phyloP scores from a whole-genome alignment of 1,140 invertebrate genomes.

The Drosophila tani region DNA sequence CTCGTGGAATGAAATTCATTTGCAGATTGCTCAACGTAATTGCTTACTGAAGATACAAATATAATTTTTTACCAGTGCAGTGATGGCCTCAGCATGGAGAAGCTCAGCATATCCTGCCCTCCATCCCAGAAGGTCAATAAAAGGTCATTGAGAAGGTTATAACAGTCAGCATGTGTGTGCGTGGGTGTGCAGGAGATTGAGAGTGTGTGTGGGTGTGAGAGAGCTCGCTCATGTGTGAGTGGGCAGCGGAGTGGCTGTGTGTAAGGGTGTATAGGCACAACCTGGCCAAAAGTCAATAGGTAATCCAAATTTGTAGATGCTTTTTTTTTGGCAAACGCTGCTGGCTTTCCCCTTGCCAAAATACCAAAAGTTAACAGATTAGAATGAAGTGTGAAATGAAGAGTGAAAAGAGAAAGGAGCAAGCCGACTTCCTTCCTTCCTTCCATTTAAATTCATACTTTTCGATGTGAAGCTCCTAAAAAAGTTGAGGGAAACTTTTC shows the following conservation, averaged over 20 bases:
- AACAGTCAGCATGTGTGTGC: slow-evolving; percentile 30
- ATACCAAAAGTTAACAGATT: slow-evolving; percentile 67
- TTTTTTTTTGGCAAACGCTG: slow-evolving; percentile 44
- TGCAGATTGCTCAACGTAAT: background rate
- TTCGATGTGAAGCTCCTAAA: background rate
- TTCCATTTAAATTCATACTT: slow-evolving; percentile 19
- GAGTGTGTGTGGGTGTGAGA: slow-evolving; percentile 17
- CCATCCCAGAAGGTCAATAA: slow-evolving; percentile 69
- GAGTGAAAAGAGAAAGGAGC: slow-evolving; percentile 18
- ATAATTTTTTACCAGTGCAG: background rate
- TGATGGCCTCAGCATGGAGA: slow-evolving; percentile 14
- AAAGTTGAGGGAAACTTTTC: slow-evolving; percentile 29
- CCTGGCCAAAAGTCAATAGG: slow-evolving; percentile 67
- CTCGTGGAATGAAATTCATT: too few relatives aligned
- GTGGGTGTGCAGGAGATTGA: slow-evolving; percentile 8
- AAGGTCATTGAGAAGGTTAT: slow-evolving; percentile 76
- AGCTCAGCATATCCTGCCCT: slow-evolving; percentile 28
- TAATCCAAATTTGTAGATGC: slow-evolving; percentile 66
- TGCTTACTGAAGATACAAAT: background rate
- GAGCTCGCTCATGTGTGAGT: slow-evolving; percentile 42
- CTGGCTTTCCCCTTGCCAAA: slow-evolving; percentile 22
- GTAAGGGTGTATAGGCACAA: slow-evolving; percentile 22
- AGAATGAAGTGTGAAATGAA: slow-evolving; percentile 66
- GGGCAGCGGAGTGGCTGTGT: slow-evolving; percentile 22
- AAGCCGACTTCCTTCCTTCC: slow-evolving; percentile 7